Conservation (phyloP, 2,797 vertebrate genomes). For the Schizopygopsis pylzovi region DNA sequence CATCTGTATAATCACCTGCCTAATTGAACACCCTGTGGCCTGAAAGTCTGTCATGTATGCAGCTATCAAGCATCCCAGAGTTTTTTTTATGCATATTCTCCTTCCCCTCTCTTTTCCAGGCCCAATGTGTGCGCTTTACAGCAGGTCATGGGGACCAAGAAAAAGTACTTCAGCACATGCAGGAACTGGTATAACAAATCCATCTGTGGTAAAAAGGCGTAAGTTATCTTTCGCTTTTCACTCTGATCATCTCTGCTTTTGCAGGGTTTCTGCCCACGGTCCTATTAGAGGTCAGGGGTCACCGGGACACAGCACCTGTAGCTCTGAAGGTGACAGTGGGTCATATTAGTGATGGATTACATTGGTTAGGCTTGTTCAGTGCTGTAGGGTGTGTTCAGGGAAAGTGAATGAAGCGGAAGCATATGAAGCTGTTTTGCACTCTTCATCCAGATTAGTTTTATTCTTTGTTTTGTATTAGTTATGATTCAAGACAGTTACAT, state of each 20-base stretch:
- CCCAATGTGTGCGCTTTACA: constrained; percentile 95
- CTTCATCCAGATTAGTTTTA: neutral
- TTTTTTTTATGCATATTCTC: constrained; percentile 6
- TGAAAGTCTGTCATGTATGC: neutral
- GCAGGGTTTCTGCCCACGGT: neutral
- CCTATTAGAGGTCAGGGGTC: constrained; percentile 14
- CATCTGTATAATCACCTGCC: constrained; percentile 4
- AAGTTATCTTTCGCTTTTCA: constrained; percentile 74
- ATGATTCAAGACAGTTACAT: neutral
- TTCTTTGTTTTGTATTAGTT: neutral
- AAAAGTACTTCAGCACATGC: constrained; percentile 98
- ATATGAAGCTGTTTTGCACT: neutral
- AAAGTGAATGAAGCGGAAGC: neutral
- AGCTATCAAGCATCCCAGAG: neutral
- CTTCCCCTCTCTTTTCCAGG: constrained; percentile 67
- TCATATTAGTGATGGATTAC: neutral
- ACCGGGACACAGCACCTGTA: neutral
- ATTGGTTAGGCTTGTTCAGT: constrained; percentile 20
- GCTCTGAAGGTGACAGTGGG: neutral
- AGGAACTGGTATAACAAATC: constrained; percentile 94
- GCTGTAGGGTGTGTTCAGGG: neutral
- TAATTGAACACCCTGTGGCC: constrained; percentile 10
- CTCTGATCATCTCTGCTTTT: neutral
- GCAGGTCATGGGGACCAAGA: constrained; percentile 89
- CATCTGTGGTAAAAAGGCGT: constrained; percentile 96